phyloP scores from a whole-genome alignment of 2,797 vertebrate genomes.

The Philypnodon macrostomus region DNA sequence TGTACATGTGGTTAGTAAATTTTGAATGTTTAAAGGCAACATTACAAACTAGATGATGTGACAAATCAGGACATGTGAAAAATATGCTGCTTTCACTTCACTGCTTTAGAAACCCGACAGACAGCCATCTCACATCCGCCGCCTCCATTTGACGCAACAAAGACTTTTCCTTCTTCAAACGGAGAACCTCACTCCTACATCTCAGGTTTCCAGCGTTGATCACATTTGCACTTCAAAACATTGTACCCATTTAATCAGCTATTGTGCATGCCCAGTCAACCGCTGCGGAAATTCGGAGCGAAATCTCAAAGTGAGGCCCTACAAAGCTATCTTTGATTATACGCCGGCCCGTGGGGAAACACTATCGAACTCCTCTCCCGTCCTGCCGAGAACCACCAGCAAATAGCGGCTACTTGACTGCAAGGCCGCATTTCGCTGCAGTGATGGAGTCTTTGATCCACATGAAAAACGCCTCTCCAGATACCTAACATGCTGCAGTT shows the following conservation, averaged over 20 bases:
- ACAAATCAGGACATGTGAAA: too few relatives aligned
- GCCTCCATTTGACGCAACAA: slow-evolving; percentile 42
- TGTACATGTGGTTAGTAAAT: too few relatives aligned
- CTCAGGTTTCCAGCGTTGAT: slow-evolving; percentile 80
- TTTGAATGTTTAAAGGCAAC: too few relatives aligned
- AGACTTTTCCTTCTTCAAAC: slow-evolving; percentile 58
- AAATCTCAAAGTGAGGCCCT: slow-evolving; percentile 72
- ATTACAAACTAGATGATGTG: too few relatives aligned
- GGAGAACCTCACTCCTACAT: slow-evolving; percentile 62
- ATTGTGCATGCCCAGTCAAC: slow-evolving; percentile 79
- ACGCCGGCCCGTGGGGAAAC: slow-evolving; percentile 74
- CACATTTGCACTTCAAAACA: slow-evolving; percentile 88
- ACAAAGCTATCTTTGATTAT: slow-evolving; percentile 84
- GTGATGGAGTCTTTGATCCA: slow-evolving; percentile 68
- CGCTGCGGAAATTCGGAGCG: slow-evolving; percentile 73
- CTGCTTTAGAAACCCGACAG: not conserved
- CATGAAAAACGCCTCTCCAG: slow-evolving; percentile 55
- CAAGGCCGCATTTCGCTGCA: slow-evolving; percentile 50
- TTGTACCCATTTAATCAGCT: slow-evolving; percentile 80
- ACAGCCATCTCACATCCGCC: slow-evolving; percentile 14
- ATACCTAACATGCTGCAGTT: slow-evolving; percentile 52
- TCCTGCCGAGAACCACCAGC: slow-evolving; percentile 72
- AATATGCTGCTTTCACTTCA: too few relatives aligned
- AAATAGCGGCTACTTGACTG: slow-evolving; percentile 69
- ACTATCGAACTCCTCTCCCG: slow-evolving; percentile 71